Conservation (phyloP, 2,888 invertebrate genomes). For the Mythimna ferrago region DNA sequence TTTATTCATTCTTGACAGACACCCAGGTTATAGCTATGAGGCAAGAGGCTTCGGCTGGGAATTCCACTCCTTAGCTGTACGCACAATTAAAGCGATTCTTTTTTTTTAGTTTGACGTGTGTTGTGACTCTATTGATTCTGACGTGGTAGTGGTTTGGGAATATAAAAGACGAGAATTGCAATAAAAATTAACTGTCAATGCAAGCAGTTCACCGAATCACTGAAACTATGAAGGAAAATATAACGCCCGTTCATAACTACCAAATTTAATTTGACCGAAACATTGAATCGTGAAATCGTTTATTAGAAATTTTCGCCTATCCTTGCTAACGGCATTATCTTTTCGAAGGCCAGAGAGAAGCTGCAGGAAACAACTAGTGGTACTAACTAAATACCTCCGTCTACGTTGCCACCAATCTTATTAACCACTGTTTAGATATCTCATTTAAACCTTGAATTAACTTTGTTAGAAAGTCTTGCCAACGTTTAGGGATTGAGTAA, state of each 20-base stretch:
- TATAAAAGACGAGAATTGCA: too few relatives aligned
- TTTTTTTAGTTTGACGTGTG: too few relatives aligned
- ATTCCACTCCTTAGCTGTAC: not conserved
- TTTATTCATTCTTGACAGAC: not conserved
- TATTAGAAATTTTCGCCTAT: conserved; percentile 20
- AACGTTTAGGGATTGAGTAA: conserved; percentile 45
- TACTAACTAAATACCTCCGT: conserved; percentile 43
- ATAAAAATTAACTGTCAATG: too few relatives aligned
- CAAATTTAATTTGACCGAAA: not conserved
- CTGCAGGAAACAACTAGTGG: conserved; percentile 34
- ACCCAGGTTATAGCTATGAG: not conserved
- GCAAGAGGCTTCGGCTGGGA: not conserved
- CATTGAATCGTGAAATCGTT: conserved; percentile 16
- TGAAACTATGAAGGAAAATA: not conserved
- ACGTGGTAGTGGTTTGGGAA: too few relatives aligned
- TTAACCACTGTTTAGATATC: conserved; percentile 42
- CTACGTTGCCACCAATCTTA: conserved; percentile 39
- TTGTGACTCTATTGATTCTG: too few relatives aligned
- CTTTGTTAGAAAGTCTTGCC: conserved; percentile 50
- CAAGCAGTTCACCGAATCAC: too few relatives aligned
- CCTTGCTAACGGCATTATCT: conserved; percentile 38
- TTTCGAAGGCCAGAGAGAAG: conserved; percentile 50
- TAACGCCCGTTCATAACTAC: not conserved
- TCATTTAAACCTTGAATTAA: conserved; percentile 55
- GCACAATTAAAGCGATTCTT: not conserved